Conservation (phyloP, 2,113 vertebrate genomes). For the Coptodon bakossiorum region DNA sequence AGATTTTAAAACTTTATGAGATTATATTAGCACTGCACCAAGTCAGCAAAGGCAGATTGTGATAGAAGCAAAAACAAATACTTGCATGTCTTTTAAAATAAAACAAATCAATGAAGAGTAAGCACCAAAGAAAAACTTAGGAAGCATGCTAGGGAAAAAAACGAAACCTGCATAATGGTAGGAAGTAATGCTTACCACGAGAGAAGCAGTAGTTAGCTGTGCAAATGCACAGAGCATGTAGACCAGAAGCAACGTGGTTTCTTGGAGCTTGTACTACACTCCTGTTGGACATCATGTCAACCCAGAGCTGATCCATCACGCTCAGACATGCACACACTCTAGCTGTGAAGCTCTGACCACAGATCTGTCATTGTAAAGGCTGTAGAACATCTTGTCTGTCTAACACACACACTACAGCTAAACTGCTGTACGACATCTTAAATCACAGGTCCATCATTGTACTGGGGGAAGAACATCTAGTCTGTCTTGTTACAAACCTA, state of each 20-base stretch:
- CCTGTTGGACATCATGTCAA: constrained; percentile 64
- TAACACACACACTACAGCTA: constrained; percentile 29
- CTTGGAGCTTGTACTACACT: constrained; percentile 60
- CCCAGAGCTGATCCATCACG: constrained; percentile 55
- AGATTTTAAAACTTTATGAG: not conserved
- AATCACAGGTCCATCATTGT: constrained; percentile 53
- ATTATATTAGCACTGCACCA: not conserved
- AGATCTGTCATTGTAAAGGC: constrained; percentile 58
- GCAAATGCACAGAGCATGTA: constrained; percentile 63
- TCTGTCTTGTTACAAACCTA: constrained; percentile 42
- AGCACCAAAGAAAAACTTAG: not conserved
- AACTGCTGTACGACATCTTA: constrained; percentile 55
- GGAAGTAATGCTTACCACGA: constrained; percentile 9
- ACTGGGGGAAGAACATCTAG: constrained; percentile 37
- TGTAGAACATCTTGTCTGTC: constrained; percentile 62
- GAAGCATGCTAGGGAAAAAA: not conserved
- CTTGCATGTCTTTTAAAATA: not conserved
- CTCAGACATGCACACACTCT: constrained; percentile 20
- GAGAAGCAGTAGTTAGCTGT: constrained; percentile 52
- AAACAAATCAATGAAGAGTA: not conserved
- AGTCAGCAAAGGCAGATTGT: not conserved
- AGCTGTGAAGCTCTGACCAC: constrained; percentile 29
- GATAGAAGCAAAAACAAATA: not conserved
- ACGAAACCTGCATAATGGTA: not conserved
- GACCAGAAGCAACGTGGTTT: constrained; percentile 55